phyloP scores from a whole-genome alignment of 2,113 vertebrate genomes.

The Epinephelus lanceolatus region DNA sequence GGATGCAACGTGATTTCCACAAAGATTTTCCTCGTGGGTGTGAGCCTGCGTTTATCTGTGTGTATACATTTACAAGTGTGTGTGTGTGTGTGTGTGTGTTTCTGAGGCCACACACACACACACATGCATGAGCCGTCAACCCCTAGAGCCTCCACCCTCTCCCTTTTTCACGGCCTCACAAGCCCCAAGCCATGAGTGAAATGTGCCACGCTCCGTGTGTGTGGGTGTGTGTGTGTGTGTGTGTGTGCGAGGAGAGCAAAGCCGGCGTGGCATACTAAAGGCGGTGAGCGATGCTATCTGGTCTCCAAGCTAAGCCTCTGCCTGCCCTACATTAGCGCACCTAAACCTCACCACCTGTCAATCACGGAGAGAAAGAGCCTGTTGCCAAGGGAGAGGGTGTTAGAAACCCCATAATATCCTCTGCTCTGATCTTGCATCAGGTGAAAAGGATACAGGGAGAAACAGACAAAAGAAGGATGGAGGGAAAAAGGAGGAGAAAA shows the following conservation, averaged over 20 bases:
- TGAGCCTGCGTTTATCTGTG: constrained; percentile 27
- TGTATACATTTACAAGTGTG: constrained; percentile 25
- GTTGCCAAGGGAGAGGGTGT: constrained; percentile 74
- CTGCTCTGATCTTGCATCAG: constrained; percentile 74
- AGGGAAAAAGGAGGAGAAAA: constrained; percentile 24
- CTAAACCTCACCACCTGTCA: constrained; percentile 82
- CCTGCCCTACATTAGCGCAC: constrained; percentile 83
- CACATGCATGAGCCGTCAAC: constrained; percentile 39
- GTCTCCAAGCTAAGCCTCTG: constrained; percentile 78
- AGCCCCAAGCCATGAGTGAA: constrained; percentile 82
- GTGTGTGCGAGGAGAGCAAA: constrained; percentile 59
- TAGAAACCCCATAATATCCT: constrained; percentile 75
- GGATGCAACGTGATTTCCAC: constrained; percentile 69
- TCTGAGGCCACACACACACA: constrained; percentile 35
- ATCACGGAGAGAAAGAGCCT: constrained; percentile 74
- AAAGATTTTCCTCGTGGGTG: constrained; percentile 67
- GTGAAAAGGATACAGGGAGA: constrained; percentile 57
- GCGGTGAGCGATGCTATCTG: constrained; percentile 83
- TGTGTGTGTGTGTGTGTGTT: constrained; percentile 1
- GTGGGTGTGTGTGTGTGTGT: constrained; percentile 24
- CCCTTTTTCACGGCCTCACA: constrained; percentile 71
- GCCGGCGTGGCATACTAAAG: constrained; percentile 80
- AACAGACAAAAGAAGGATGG: constrained; percentile 57
- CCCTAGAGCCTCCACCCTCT: constrained; percentile 59
- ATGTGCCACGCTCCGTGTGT: constrained; percentile 68